These are phyloP conservation scores for Nasonia oneida DNA, from an alignment of 2,888 invertebrate species.

Conservation along the genomic window DNA sequence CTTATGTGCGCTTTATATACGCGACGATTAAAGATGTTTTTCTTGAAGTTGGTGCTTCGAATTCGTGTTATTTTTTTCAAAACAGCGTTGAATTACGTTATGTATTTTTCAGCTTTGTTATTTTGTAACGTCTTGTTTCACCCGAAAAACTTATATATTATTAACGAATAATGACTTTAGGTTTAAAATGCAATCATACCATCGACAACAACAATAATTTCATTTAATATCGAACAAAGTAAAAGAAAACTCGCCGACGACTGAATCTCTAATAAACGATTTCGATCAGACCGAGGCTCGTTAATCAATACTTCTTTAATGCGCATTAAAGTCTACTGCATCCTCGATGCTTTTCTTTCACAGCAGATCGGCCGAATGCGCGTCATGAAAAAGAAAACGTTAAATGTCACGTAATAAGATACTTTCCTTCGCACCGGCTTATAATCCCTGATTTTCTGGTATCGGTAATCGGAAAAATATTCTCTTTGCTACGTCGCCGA, in stretches of 20 bases:
- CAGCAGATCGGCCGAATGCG: constrained; percentile 7
- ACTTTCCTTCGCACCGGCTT: constrained; percentile 35
- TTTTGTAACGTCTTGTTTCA: no score
- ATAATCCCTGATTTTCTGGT: constrained; percentile 53
- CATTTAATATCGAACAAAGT: not conserved
- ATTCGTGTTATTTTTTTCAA: not conserved
- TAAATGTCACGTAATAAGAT: constrained; percentile 53
- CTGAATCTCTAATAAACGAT: not conserved
- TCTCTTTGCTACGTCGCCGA: constrained; percentile 14
- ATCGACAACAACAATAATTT: not conserved
- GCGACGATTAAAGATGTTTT: constrained; percentile 22
- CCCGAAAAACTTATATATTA: no score
- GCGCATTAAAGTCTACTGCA: not conserved
- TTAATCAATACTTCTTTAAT: not conserved
- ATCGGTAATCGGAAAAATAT: constrained; percentile 60
- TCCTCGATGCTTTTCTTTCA: constrained; percentile 6
- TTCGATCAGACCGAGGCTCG: not conserved
- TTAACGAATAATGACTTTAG: no score
- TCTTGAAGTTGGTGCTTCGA: not conserved
- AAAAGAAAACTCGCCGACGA: not conserved
- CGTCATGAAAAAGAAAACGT: constrained; percentile 46
- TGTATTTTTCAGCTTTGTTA: no score
- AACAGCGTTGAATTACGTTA: no score
- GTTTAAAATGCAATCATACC: no score
- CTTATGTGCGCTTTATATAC: constrained; percentile 21